Evolutionary conservation across 1,140 invertebrate species (phyloP), one percentile per base, ranked within the genome.

Genomic region (Metopolophium dirhodum): DNA sequence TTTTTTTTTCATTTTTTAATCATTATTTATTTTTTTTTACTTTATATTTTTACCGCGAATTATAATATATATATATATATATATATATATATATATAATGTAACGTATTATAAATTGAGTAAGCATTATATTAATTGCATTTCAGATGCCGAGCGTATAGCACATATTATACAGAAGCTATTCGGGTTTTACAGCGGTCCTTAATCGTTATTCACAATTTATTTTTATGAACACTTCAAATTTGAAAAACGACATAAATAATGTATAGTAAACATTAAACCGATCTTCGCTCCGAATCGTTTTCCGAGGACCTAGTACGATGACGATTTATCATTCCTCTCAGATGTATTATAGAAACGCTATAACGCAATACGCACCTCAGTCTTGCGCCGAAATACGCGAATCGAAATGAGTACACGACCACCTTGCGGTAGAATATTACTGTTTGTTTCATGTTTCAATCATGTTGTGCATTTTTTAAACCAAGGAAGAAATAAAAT

Each of bases 121-220:
- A n/a, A 35, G 14, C 30, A 77, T 77, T 77, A 77, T 7, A 77
- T 77, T 77, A 77, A 77, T 77, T 77, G 61, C 30, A 77, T n/a
- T 77, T 77, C 14, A 77, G 18, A 35, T 18, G 6, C 61, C 61
- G 14, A n/a, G 9, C 14, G 14, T 4, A 30, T 77, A 77, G 4
- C 30, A 6, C n/a, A n/a, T 4, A 54, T 54, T 18, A 35, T 7
- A n/a, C 14, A 77, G 14, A 77, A 77, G 61, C 30, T 77, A 26
- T 85, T 41, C 37, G 37, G 37, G 37, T 41, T 45, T 85, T 26
- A 41, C 82, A 11, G 6, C 61, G 6, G n/a, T 7, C 61, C 61
- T 77, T n/a, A 77, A 77, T 77, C 61, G n/a, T 77, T 77, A 77
- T 77, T 77, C 14, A 45, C 41, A 85, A 85, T 45, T 85, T 85